Percentiles rank a stretch among this genome's conserved stretches.
These are phyloP conservation scores for Zelleria hepariella DNA, from an alignment of 2,888 invertebrate species.

Conservation along the genomic window DNA sequence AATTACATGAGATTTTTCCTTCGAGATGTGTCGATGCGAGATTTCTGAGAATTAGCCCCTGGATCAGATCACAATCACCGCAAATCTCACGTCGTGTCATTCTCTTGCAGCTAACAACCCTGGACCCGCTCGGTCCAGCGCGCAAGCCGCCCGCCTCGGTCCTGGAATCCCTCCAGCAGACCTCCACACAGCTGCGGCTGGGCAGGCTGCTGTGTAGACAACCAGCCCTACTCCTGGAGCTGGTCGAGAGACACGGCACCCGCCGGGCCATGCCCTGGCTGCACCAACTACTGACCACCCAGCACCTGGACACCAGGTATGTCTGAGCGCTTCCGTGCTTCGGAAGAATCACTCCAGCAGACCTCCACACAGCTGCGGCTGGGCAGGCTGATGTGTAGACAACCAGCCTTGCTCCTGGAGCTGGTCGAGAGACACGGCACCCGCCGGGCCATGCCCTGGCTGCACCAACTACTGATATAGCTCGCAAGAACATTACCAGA, in stretches of 20 bases:
- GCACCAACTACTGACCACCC: conserved; percentile 92
- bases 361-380: conserved; percentile 85
- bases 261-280: conserved; percentile 98
- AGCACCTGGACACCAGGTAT: conserved; percentile 83
- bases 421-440: conserved; percentile 93
- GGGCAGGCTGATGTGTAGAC: conserved; percentile 91
- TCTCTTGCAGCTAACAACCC: conserved; percentile 76
- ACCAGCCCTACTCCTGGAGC: conserved; percentile 92
- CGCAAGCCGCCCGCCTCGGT: conserved; percentile 84
- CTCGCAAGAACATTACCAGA: too few relatives aligned
- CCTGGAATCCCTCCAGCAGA: conserved; percentile 82
- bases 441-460: conserved; percentile 96
- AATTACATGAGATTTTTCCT: too few relatives aligned
- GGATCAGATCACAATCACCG: too few relatives aligned
- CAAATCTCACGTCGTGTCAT: too few relatives aligned
- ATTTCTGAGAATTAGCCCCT: too few relatives aligned
- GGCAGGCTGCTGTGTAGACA: conserved; percentile 92
- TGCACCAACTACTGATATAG: conserved; percentile 93
- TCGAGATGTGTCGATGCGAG: too few relatives aligned
- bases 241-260: conserved; percentile 91
- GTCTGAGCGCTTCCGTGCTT: conserved; percentile 81
- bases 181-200: conserved; percentile 84
- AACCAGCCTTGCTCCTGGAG: conserved; percentile 92
- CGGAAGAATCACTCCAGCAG: conserved; percentile 84
- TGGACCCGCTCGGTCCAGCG: conserved; percentile 88